Evolutionary conservation across 2,888 invertebrate genomes (phyloP).

Genomic region (Resseliella maxima): DNA sequence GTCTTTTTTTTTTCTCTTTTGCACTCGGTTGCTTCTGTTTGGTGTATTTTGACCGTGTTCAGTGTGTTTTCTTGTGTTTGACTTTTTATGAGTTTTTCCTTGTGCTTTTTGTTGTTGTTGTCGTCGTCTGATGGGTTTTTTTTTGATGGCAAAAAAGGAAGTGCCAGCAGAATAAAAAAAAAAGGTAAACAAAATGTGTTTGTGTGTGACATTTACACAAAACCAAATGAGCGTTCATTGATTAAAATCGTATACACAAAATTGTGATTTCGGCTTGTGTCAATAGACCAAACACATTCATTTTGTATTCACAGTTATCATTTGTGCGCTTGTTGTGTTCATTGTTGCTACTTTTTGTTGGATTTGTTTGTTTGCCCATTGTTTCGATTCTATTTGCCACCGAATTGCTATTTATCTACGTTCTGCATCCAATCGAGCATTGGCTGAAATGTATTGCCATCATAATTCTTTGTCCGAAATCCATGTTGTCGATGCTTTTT

Average conservation of each 20-base stretch:
- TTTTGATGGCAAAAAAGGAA: neutral
- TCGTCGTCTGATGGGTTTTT: neutral
- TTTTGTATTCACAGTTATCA: neutral
- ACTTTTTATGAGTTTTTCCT: neutral
- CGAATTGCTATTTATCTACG: neutral
- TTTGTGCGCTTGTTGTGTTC: neutral
- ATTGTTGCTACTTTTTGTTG: neutral
- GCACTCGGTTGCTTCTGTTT: neutral
- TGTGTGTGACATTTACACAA: neutral
- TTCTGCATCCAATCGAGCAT: neutral
- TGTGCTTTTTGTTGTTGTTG: neutral
- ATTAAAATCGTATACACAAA: neutral
- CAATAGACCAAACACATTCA: neutral
- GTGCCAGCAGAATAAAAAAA: neutral
- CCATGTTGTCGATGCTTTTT: constrained; percentile 7
- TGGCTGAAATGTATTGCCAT: neutral
- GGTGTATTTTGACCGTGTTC: neutral
- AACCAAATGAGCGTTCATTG: neutral
- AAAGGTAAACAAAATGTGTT: constrained; percentile 1
- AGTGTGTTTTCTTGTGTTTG: neutral
- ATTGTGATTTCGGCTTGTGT: neutral
- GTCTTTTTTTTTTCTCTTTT: neutral
- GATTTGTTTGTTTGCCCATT: neutral
- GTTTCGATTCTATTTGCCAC: neutral
- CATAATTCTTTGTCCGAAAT: constrained; percentile 1